Percentiles rank a stretch among this genome's conserved stretches.
Conservation (phyloP, 2,888 invertebrate genomes). For the Drosophila sordidapex region DNA sequence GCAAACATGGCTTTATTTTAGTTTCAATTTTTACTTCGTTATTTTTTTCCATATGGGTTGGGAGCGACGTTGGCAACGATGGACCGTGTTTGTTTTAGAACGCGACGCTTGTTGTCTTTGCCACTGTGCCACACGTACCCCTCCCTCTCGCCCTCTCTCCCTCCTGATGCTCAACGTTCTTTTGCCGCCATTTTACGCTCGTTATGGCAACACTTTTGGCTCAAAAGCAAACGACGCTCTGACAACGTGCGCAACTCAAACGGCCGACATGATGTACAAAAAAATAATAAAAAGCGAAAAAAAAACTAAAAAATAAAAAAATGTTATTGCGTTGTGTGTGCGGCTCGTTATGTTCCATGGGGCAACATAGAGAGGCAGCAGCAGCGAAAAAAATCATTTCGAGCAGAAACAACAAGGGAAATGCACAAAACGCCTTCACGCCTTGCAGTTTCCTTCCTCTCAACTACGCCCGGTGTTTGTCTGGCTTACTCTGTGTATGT, state of each 20-base stretch:
- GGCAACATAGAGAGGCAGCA: conserved; percentile 39
- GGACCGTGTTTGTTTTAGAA: conserved; percentile 74
- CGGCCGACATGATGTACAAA: conserved; percentile 56
- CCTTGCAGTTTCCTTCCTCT: conserved; percentile 53
- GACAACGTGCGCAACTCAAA: conserved; percentile 64
- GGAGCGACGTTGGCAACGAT: conserved; percentile 3
- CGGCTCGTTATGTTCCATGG: conserved; percentile 69
- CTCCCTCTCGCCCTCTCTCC: background rate
- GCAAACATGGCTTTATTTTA: conserved; percentile 81
- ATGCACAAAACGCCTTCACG: conserved; percentile 71
- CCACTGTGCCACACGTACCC: conserved; percentile 15
- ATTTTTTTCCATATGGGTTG: conserved; percentile 59
- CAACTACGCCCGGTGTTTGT: conserved; percentile 4
- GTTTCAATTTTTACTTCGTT: conserved; percentile 81
- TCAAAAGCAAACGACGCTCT: conserved; percentile 72
- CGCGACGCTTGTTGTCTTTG: conserved; percentile 69
- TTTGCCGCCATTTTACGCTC: conserved; percentile 80
- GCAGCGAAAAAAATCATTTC: conserved; percentile 67
- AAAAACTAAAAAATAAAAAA: conserved; percentile 38
- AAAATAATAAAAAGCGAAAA: conserved; percentile 19
- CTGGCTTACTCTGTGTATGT: background rate
- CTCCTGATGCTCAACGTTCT: conserved; percentile 47
- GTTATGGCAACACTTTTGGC: conserved; percentile 81
- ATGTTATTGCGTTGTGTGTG: conserved; percentile 68
- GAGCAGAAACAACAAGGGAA: conserved; percentile 81